Conservation (phyloP, 2,797 vertebrate genomes). For the Siniperca undulata region DNA sequence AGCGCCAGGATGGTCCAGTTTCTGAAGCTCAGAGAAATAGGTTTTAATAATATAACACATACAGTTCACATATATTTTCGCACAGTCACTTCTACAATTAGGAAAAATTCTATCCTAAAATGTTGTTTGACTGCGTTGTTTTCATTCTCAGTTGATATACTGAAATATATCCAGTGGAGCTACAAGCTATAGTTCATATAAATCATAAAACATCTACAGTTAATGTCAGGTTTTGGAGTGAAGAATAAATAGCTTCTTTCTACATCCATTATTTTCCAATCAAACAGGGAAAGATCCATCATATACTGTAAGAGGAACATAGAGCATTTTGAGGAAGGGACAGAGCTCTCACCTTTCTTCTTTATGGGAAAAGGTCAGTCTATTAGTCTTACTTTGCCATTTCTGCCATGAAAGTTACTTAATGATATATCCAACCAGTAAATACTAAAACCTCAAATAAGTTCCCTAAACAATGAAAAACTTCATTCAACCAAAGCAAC, state of each 20-base stretch:
- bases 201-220: conserved; percentile 14
- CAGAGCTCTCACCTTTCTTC: conserved; percentile 16
- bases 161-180: neutral
- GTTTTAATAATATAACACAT: neutral
- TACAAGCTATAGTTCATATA: conserved; percentile 9
- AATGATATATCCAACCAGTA: neutral
- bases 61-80: neutral
- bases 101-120: neutral
- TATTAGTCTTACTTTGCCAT: conserved; percentile 39
- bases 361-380: neutral
- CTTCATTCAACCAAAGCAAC: neutral
- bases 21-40: neutral
- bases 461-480: neutral
- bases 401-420: conserved; percentile 12
- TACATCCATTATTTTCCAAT: conserved; percentile 35
- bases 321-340: neutral
- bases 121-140: neutral
- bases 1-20: neutral
- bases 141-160: neutral
- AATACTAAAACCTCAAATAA: conserved; percentile 17
- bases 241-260: conserved; percentile 24
- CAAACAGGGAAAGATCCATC: conserved; percentile 26
- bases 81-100: neutral
- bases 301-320: conserved; percentile 1
- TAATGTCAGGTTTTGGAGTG: conserved; percentile 9